A percentile compares a stretch with the other conserved stretches of the same genome.
phyloP scores from a whole-genome alignment of 2,113 vertebrate species.

The Chroicocephalus ridibundus region DNA sequence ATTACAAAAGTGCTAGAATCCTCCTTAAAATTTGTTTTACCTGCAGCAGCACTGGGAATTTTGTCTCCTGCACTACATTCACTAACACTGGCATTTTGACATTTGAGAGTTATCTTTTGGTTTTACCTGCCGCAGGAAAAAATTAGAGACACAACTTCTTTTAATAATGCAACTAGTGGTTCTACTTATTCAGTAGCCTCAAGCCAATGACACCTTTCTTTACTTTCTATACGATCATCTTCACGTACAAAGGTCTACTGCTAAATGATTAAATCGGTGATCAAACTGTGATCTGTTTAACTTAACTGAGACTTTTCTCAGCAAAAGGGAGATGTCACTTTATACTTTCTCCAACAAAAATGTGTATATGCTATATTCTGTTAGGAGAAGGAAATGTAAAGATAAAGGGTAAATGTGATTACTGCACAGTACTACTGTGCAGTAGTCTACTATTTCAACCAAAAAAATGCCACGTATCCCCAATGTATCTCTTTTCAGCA shows the following conservation, averaged over 20 bases:
- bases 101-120: conserved; percentile 66
- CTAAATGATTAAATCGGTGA: conserved; percentile 41
- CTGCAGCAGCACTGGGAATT: conserved; percentile 72
- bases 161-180: conserved; percentile 69
- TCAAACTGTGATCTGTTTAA: conserved; percentile 53
- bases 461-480: not conserved
- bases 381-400: not conserved
- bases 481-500: not conserved
- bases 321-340: not conserved
- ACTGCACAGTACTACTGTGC: not conserved
- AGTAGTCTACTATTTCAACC: not conserved
- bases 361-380: not conserved
- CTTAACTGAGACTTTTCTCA: conserved; percentile 2
- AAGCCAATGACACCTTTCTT: conserved; percentile 54
- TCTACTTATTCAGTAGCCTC: conserved; percentile 58
- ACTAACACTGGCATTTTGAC: conserved; percentile 65
- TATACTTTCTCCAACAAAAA: not conserved
- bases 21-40: conserved; percentile 77
- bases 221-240: conserved; percentile 40
- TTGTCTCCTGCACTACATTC: conserved; percentile 69
- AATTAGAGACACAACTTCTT: conserved; percentile 68
- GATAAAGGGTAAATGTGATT: not conserved
- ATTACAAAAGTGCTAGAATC: conserved; percentile 73
- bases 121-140: conserved; percentile 65
- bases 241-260: not conserved